Evolutionary conservation across 1,140 invertebrate genomes (phyloP), one percentile per base, ranked within the genome.

Genomic region (Anthonomus grandis): DNA sequence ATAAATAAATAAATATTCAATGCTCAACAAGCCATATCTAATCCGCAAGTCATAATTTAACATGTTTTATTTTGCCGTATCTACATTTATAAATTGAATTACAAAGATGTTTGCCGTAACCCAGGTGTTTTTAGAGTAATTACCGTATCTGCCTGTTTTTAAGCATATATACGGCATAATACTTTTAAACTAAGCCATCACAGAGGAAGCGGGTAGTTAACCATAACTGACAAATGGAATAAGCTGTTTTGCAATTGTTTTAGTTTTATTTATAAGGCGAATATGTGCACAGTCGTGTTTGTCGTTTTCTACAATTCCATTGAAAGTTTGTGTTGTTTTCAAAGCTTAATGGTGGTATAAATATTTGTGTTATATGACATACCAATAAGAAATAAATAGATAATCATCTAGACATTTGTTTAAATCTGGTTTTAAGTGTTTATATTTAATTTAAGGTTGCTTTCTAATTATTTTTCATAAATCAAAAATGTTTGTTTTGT

Each of bases 381-480:
- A 41, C 15, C 15, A 13, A 13, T 41, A 15, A n/a, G n/a, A n/a
- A n/a, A n/a, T n/a, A 41, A 41, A n/a, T 18, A 41, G 38, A 41
- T 41, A 41, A 9, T 41, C 9, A 41, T 41, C 15, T 9, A 41
- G 15, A 41, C 38, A 41, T n/a, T 41, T 41, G 18, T 41, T 41
- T n/a, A 9, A n/a, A n/a, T n/a, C n/a, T n/a, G n/a, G n/a, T n/a
- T n/a, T n/a, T n/a, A n/a, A n/a, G n/a, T n/a, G n/a, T n/a, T n/a
- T n/a, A n/a, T n/a, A n/a, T n/a, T n/a, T n/a, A n/a, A n/a, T n/a
- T n/a, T n/a, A n/a, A n/a, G n/a, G n/a, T n/a, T n/a, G n/a, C n/a
- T n/a, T n/a, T n/a, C n/a, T n/a, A n/a, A n/a, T n/a, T n/a, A n/a
- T n/a, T n/a, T n/a, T n/a, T n/a, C n/a, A n/a, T n/a, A n/a, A n/a